Base-by-base conservation (phyloP, 2,797 vertebrate genomes). In the Garrulus glandarius region DNA sequence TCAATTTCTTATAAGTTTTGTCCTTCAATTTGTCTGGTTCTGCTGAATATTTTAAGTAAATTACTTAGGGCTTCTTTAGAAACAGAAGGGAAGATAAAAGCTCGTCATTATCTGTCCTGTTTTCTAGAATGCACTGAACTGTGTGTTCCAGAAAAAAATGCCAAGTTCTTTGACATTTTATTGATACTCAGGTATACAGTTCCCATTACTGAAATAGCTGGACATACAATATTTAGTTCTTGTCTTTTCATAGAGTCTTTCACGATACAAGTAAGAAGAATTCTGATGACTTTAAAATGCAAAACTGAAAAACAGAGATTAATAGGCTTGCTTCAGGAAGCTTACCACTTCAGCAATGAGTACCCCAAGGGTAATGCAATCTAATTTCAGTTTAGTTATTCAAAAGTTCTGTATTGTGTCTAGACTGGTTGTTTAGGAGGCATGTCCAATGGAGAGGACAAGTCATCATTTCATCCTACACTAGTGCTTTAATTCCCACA, bases 41-140 rank as follows among this genome's bases (percentile, higher is more conserved):
- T 91, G 8, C 46, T 90, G 52, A 90, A 71, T 89, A 89, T 89
- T 89, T 96, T 87, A 39, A 89, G 27, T 68, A 84, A 92, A 84
- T 88, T 7, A 76, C 17, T 87, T 84, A 27, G 8, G 78, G 5
- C 26, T 93, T 87, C 65, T 81, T 84, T 56, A 81, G 47, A 52
- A 85, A 76, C 23, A 60, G 75, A 76, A 85, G 16, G 17, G 10
- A 72, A 60, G 26, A 72, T 27, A 65, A 64, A 89, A 84, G 10
- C 18, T 89, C 87, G 32, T 69, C 11, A 36, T 80, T 83, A 80
- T 47, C 14, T 68, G 41, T 43, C 47, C 17, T 87, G 34, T 87
- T 95, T 95, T 80, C 68, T 71, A 56, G 60, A 63, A 53, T 59
- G 16, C 21, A 41, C n/a, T 79, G 46, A 94, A 59, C 19, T 56